Conservation (phyloP, 2,888 invertebrate species). For the Parnassius orleans region DNA sequence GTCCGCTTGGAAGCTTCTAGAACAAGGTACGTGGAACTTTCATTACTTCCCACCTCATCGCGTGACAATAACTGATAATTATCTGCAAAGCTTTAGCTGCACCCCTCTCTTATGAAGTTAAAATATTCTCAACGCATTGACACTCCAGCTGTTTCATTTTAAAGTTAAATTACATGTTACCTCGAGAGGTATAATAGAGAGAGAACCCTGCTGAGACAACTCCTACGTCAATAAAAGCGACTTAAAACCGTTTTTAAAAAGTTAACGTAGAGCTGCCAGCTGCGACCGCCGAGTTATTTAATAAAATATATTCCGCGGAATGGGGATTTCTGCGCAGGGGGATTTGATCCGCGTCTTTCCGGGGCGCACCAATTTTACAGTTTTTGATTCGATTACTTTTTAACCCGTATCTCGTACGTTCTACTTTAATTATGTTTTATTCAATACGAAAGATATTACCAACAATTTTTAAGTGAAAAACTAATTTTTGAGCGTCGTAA, state of each 20-base stretch:
- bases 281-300: slow-evolving; percentile 58
- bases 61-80: slow-evolving; percentile 12
- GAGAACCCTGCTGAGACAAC: slow-evolving; percentile 3
- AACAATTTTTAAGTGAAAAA: too few relatives aligned
- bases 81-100: slow-evolving; percentile 1
- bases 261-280: slow-evolving; percentile 43
- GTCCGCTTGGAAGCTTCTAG: too few relatives aligned
- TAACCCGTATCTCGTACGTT: neutral
- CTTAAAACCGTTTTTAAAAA: slow-evolving; percentile 49
- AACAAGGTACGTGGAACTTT: too few relatives aligned
- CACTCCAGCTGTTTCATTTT: slow-evolving; percentile 19
- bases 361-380: slow-evolving; percentile 38
- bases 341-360: slow-evolving; percentile 14
- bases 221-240: slow-evolving; percentile 25
- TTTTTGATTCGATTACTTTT: slow-evolving; percentile 33
- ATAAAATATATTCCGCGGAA: slow-evolving; percentile 58
- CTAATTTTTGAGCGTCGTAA: too few relatives aligned
- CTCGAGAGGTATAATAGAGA: slow-evolving; percentile 3
- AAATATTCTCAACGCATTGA: slow-evolving; percentile 14
- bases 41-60: too few relatives aligned
- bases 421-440: neutral
- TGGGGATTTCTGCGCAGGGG: slow-evolving; percentile 32
- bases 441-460: too few relatives aligned
- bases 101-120: neutral
- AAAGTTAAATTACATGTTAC: slow-evolving; percentile 18